These are phyloP conservation scores for Cenopis cana DNA, from an alignment of 2,888 invertebrate genomes.

Conservation along the genomic window DNA sequence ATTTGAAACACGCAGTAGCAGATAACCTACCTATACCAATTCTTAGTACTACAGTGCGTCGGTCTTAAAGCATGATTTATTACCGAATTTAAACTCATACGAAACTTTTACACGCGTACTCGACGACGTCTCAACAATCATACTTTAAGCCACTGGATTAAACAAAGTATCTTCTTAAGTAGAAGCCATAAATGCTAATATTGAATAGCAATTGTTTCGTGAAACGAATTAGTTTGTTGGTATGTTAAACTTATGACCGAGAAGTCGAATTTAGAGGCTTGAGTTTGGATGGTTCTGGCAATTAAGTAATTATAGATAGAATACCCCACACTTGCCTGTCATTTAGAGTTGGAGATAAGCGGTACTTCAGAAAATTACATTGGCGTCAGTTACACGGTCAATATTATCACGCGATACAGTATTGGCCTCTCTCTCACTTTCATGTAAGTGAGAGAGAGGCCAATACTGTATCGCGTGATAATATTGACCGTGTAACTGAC, in stretches of 20 bases:
- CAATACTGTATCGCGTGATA: too few relatives aligned
- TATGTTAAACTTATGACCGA: slow-evolving; percentile 18
- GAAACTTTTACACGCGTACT: slow-evolving; percentile 23
- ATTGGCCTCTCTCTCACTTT: too few relatives aligned
- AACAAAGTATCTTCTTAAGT: background rate
- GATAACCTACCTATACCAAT: background rate
- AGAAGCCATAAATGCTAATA: background rate
- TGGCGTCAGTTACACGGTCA: too few relatives aligned
- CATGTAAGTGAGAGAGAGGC: too few relatives aligned
- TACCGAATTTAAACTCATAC: slow-evolving; percentile 7
- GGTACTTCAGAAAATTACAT: background rate
- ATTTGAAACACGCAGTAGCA: background rate
- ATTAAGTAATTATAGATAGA: slow-evolving; percentile 15
- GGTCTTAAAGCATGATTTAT: slow-evolving; percentile 21
- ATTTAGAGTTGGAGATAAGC: background rate
- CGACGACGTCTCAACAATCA: background rate
- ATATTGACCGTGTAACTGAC: too few relatives aligned
- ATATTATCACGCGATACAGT: too few relatives aligned
- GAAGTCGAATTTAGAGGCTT: slow-evolving; percentile 20
- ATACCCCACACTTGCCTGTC: background rate
- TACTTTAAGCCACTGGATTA: background rate
- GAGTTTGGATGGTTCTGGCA: background rate
- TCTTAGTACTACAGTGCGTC: background rate
- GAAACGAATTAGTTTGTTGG: background rate
- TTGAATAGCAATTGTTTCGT: slow-evolving; percentile 1